phyloP scores from a whole-genome alignment of 2,797 vertebrate species.

The Tragelaphus eurycerus region DNA sequence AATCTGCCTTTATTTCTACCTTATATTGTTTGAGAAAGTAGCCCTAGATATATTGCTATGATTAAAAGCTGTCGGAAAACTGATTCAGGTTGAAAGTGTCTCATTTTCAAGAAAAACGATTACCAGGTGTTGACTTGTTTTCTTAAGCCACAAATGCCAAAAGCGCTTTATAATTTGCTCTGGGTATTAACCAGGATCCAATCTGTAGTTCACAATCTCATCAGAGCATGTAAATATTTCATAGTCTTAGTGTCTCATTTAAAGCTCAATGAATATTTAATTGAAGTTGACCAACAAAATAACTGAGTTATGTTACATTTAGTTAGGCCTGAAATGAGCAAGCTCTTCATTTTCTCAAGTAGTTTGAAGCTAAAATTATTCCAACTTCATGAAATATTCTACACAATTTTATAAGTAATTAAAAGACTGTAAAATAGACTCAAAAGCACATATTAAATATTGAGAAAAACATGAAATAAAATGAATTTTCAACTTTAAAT shows the following conservation, averaged over 20 bases:
- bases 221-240: slow-evolving; percentile 68
- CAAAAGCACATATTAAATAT: slow-evolving; percentile 70
- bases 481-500: slow-evolving; percentile 67
- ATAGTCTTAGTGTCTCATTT: slow-evolving; percentile 64
- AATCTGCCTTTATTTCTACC: slow-evolving; percentile 27
- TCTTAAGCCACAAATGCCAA: slow-evolving; percentile 41
- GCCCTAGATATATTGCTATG: background rate
- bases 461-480: slow-evolving; percentile 64
- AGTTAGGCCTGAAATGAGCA: slow-evolving; percentile 69
- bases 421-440: slow-evolving; percentile 62
- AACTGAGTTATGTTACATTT: slow-evolving; percentile 60
- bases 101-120: slow-evolving; percentile 62
- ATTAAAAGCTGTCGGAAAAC: slow-evolving; percentile 49
- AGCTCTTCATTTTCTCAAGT: slow-evolving; percentile 67
- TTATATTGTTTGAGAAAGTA: background rate
- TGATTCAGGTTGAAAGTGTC: slow-evolving; percentile 23
- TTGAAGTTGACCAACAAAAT: slow-evolving; percentile 72
- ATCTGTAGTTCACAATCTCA: slow-evolving; percentile 47
- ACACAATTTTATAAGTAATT: slow-evolving; percentile 61
- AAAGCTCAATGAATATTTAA: slow-evolving; percentile 71
- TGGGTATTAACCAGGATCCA: slow-evolving; percentile 61
- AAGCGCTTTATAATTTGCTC: slow-evolving; percentile 50
- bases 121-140: slow-evolving; percentile 62
- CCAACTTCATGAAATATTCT: slow-evolving; percentile 64
- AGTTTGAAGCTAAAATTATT: slow-evolving; percentile 70